A percentile compares a stretch with the other conserved stretches of the same genome.
These are phyloP conservation scores for Coranthus polyacanthus DNA, from an alignment of 2,797 vertebrate species.

Conservation along the genomic window DNA sequence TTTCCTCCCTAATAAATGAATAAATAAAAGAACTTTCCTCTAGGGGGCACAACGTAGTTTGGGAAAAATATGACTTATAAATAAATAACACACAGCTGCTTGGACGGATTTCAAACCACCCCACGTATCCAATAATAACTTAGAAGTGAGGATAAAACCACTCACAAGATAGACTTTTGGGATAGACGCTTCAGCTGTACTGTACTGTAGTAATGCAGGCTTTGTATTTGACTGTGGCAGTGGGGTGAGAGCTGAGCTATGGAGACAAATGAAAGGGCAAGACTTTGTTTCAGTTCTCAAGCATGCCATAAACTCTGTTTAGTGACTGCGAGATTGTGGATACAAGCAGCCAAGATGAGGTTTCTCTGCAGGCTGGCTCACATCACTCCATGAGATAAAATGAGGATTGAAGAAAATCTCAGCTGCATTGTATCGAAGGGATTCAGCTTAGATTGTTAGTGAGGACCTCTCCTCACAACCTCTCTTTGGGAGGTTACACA, in stretches of 20 bases:
- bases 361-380: constrained; percentile 24
- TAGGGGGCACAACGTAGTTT: constrained; percentile 19
- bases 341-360: constrained; percentile 18
- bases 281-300: background rate
- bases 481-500: constrained; percentile 2
- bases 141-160: constrained; percentile 13
- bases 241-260: background rate
- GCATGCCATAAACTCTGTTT: constrained; percentile 14
- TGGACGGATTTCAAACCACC: constrained; percentile 11
- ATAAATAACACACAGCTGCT: constrained; percentile 41
- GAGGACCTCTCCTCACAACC: background rate
- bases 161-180: background rate
- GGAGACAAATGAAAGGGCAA: background rate
- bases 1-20: constrained; percentile 27
- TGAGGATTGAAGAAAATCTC: background rate
- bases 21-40: constrained; percentile 33
- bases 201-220: background rate
- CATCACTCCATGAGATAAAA: constrained; percentile 14
- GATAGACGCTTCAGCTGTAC: constrained; percentile 7
- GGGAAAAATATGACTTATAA: constrained; percentile 16
- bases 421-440: constrained; percentile 13
- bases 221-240: background rate
- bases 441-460: constrained; percentile 18
- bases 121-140: constrained; percentile 21
- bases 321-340: constrained; percentile 13